Percentiles rank a stretch among this genome's conserved stretches.
phyloP scores from a whole-genome alignment of 2,113 vertebrate species.

The Rallus limicola region DNA sequence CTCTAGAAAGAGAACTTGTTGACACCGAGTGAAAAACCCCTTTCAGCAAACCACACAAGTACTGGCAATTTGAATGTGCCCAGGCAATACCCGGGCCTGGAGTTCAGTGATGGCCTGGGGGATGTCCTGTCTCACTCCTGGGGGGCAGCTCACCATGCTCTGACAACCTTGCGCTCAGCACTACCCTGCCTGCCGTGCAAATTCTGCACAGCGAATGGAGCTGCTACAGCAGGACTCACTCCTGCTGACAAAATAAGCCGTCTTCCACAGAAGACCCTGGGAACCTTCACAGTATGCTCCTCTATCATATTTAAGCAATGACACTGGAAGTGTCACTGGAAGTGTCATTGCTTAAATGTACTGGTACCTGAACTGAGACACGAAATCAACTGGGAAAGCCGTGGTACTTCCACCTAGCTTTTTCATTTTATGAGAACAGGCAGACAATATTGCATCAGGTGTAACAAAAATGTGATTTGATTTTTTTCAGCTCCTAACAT shows the following conservation, averaged over 20 bases:
- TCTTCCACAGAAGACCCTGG: not conserved
- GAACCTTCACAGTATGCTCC: not conserved
- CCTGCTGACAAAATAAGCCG: not conserved
- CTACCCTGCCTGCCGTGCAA: not conserved
- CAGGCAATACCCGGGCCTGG: not conserved
- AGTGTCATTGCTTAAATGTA: not conserved
- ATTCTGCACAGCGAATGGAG: not conserved
- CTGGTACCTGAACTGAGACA: not conserved
- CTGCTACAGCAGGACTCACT: not conserved
- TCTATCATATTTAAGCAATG: not conserved
- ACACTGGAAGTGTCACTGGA: not conserved
- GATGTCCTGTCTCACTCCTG: not conserved
- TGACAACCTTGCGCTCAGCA: rapidly evolving
- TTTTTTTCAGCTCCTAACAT: not conserved
- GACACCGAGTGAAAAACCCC: not conserved
- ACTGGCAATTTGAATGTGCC: not conserved
- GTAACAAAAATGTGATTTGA: not conserved
- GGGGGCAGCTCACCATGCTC: not conserved
- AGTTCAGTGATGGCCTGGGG: rapidly evolving
- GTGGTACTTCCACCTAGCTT: not conserved
- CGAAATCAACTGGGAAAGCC: not conserved
- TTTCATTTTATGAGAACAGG: not conserved
- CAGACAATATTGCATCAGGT: not conserved
- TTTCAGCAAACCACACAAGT: not conserved
- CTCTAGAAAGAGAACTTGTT: not conserved